Percentiles rank a stretch among this genome's conserved stretches.
Evolutionary conservation across 2,888 invertebrate genomes (phyloP).

Genomic region (Aspidapion aeneum): DNA sequence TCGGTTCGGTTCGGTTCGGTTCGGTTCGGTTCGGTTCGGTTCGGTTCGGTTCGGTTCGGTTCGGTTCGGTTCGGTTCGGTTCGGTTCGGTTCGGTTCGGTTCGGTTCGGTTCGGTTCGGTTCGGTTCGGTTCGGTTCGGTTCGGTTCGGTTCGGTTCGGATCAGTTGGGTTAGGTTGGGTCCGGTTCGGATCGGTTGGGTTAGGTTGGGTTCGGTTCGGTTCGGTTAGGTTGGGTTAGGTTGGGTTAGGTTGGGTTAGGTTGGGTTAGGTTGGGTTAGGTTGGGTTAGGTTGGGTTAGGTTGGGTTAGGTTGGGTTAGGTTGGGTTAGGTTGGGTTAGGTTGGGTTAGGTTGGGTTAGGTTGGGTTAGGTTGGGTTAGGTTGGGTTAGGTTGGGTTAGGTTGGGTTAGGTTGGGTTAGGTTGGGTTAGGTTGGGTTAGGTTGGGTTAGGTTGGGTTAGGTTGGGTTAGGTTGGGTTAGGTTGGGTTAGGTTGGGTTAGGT

Average conservation of each 20-base stretch:
- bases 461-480: too few relatives aligned
- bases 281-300: background rate
- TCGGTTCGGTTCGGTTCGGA: slow-evolving; percentile 1
- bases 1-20: background rate
- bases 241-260: too few relatives aligned
- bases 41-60: background rate
- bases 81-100: slow-evolving; percentile 1
- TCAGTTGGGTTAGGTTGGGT: slow-evolving; percentile 3
- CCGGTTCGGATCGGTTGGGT: slow-evolving; percentile 1
- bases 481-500: too few relatives aligned
- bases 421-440: too few relatives aligned
- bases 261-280: slow-evolving; percentile 8
- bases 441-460: too few relatives aligned
- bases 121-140: slow-evolving; percentile 2
- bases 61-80: background rate
- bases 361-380: too few relatives aligned
- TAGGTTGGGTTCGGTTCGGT: slow-evolving; percentile 1
- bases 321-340: background rate
- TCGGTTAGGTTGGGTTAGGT: too few relatives aligned
- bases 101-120: slow-evolving; percentile 1
- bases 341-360: background rate
- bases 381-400: too few relatives aligned
- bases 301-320: slow-evolving; percentile 2
- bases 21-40: background rate
- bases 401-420: too few relatives aligned